Base-by-base conservation (phyloP, 2,113 vertebrate genomes). In the Amphiprion ocellaris region DNA sequence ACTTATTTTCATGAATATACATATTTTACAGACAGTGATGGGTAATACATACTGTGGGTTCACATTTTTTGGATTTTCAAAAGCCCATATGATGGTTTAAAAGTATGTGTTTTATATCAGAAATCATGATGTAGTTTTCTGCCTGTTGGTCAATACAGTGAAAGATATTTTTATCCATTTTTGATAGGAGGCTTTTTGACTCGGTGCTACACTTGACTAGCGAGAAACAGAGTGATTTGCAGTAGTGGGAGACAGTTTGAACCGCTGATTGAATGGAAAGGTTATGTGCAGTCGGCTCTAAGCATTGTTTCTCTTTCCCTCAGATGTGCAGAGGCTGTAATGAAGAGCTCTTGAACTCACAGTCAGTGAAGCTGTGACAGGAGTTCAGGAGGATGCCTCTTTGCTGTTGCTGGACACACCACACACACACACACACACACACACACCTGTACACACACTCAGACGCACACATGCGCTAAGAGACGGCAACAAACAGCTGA, bases 311-410 rank as follows among this genome's bases (percentile, higher is more conserved):
- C 92, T 92, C 87, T 90, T 85, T 90, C 89, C 87, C 89, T 89
- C 87, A 92, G 92, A 91, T 93, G 89, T 77, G 82, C 91, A 77
- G 77, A 88, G 79, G 81, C 85, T 90, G 91, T 95, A 94, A 95
- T 94, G 93, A 96, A 96, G 94, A 95, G 95, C 95, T 95, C 92
- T 93, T 95, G 95, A 96, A 96, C 95, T 89, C 82, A 37, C 87
- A 91, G 90, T 89, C 92, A 93, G 93, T 90, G 94, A 90, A 93
- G 94, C 95, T 90, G 90, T 95, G 96, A 96, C 96, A 95, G 93
- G 90, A 92, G 96, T 97, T 95, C 95, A 94, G 90, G 93, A 95
- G 95, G 94, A 96, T 91, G 86, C 95, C 96, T 93, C 85, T 89
- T 79, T 92, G 85, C 84, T 75, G 81, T 79, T 74, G 71, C 60